Evolutionary conservation across 2,888 invertebrate genomes (phyloP), one percentile per base, ranked within the genome.

Genomic region (Drosophila affinis): DNA sequence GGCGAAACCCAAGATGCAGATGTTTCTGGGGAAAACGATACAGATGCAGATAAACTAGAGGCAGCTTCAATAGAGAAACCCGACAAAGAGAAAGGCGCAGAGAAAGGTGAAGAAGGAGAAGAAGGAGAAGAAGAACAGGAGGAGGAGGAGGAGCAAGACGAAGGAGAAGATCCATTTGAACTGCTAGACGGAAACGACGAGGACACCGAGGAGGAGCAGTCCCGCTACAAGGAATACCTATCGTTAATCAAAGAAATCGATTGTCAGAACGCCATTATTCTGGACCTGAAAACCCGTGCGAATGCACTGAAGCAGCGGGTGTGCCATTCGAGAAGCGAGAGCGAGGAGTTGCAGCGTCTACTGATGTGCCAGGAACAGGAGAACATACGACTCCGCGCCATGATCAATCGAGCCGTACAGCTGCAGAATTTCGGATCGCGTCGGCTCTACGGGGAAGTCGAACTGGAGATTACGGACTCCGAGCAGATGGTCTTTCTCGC

Each of bases 361-460:
- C 71, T 77, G 10, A 71, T 63, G 0, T 89, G 84, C 12, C 74
- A 89, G 53, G 89, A 90, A 34, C 79, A 77, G 21, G 91, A 91
- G 67, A 81, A 85, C 29, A 39, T 87, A 0, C 90, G 88, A 44
- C 39, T 91, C 0, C 77, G 77, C 2, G 69, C 76, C 7, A 80
- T 91, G 58, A 76, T 89, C 10, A 78, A 77, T 10, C 82, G 79
- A 9, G 90, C 90, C 0, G 72, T 90, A 1, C 63, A 75, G 6
- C 75, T 91, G 58, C 91, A 91, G 60, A 90, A 90, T 39, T 76
- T 73, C 12, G 87, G 90, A 7, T 90, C 91, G 0, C 77, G 64
- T 3, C 71, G 87, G 0, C 59, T 57, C 9, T 91, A 91, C 56
- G 75, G 72, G 0, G 84, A 79, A 27, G 69, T 91, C 2, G 85